phyloP scores from a whole-genome alignment of 2,113 vertebrate genomes.

The Seriola aureovittata region DNA sequence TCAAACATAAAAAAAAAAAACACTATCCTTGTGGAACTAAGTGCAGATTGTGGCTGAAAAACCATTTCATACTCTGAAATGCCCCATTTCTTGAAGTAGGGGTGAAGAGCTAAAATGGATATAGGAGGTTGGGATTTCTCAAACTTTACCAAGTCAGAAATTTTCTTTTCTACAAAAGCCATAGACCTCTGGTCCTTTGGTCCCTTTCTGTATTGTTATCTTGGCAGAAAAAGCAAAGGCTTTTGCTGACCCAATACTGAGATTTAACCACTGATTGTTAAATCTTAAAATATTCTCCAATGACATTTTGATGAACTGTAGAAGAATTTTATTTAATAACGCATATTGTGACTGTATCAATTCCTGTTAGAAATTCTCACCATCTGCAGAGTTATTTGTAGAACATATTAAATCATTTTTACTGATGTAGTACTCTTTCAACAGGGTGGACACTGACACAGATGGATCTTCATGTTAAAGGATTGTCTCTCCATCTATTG shows the following conservation, averaged over 20 bases:
- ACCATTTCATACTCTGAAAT: not conserved
- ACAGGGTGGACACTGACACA: not conserved
- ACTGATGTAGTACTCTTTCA: conserved; percentile 14
- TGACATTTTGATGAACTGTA: not conserved
- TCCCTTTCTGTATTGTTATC: no score
- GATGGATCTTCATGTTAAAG: not conserved
- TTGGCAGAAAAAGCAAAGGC: not conserved
- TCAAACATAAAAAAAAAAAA: conserved; percentile 6
- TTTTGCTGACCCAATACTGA: no score
- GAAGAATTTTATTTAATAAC: not conserved
- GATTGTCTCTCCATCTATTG: not conserved
- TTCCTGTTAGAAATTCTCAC: not conserved
- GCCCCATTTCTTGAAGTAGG: not conserved
- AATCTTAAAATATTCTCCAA: not conserved
- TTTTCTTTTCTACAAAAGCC: not conserved
- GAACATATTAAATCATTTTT: not conserved
- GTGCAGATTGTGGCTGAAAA: conserved; percentile 7
- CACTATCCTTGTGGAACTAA: not conserved
- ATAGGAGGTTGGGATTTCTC: not conserved
- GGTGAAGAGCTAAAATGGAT: not conserved
- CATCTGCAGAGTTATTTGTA: not conserved
- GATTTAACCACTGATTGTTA: no score
- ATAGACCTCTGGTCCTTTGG: not conserved
- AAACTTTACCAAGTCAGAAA: not conserved
- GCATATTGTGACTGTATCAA: not conserved